phyloP scores from a whole-genome alignment of 2,797 vertebrate genomes.

The Neomorphus geoffroyi region DNA sequence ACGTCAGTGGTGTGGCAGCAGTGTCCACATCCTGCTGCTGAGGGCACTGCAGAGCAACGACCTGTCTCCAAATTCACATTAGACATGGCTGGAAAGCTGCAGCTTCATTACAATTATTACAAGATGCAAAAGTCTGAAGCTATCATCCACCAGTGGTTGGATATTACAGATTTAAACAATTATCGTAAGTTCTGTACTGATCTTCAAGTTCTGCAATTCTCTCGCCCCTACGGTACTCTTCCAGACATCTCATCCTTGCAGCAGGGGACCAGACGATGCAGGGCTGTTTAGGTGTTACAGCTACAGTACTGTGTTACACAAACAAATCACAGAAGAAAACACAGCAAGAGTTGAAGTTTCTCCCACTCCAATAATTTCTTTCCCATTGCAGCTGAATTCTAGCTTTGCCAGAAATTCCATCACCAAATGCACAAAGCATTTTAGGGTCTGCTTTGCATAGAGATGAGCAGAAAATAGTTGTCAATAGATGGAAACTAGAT shows the following conservation, averaged over 20 bases:
- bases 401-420: conserved; percentile 41
- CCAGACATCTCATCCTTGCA: conserved; percentile 25
- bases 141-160: conserved; percentile 7
- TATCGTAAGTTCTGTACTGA: neutral
- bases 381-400: conserved; percentile 23
- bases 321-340: conserved; percentile 35
- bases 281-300: conserved; percentile 19
- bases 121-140: conserved; percentile 27
- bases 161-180: conserved; percentile 22
- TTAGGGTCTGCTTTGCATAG: neutral
- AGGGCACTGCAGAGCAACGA: conserved; percentile 3
- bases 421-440: conserved; percentile 12
- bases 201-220: conserved; percentile 27
- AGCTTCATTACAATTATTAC: conserved; percentile 52
- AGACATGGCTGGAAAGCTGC: neutral
- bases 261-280: conserved; percentile 24
- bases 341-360: conserved; percentile 46
- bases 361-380: neutral
- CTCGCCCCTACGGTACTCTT: conserved; percentile 24
- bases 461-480: conserved; percentile 4
- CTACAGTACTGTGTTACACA: neutral
- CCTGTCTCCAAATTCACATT: conserved; percentile 12
- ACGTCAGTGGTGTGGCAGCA: neutral
- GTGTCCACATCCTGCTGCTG: neutral
- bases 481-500: neutral